phyloP scores from a whole-genome alignment of 2,888 invertebrate species.

The Drosophila maculinotata region DNA sequence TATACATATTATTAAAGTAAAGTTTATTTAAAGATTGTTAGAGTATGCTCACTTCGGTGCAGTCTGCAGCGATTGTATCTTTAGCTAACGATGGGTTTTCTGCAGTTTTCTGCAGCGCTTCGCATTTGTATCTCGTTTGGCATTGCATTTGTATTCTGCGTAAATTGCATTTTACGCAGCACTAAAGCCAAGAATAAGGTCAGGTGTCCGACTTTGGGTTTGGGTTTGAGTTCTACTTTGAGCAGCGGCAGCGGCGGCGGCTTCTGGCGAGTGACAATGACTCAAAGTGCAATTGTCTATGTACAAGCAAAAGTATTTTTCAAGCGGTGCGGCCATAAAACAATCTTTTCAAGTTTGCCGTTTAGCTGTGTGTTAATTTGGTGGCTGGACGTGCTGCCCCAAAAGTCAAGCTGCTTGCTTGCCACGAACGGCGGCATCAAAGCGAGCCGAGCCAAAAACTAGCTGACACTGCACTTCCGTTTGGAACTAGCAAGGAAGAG shows the following conservation, averaged over 20 bases:
- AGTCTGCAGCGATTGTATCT: neutral
- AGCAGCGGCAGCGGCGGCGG: no score
- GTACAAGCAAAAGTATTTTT: constrained; percentile 23
- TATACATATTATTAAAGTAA: no score
- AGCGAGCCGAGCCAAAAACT: constrained; percentile 23
- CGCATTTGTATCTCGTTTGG: constrained; percentile 46
- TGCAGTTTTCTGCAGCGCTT: constrained; percentile 23
- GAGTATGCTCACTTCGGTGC: neutral
- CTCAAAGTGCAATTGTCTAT: constrained; percentile 69
- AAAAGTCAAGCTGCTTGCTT: constrained; percentile 39
- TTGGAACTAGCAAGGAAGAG: neutral
- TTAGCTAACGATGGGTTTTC: neutral
- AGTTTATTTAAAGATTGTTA: no score
- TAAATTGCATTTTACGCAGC: constrained; percentile 72
- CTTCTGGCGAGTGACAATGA: constrained; percentile 22
- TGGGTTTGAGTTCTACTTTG: constrained; percentile 8
- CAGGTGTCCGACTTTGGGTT: constrained; percentile 33
- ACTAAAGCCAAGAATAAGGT: constrained; percentile 58
- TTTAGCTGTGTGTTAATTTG: constrained; percentile 52
- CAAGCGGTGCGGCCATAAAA: constrained; percentile 34
- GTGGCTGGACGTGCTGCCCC: constrained; percentile 62
- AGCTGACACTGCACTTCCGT: constrained; percentile 74
- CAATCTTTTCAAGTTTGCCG: constrained; percentile 71
- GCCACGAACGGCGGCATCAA: constrained; percentile 44
- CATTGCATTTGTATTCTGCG: constrained; percentile 51